A percentile compares a stretch with the other conserved stretches of the same genome.
Conservation (phyloP, 2,113 vertebrate genomes). For the Anoura caudifer region DNA sequence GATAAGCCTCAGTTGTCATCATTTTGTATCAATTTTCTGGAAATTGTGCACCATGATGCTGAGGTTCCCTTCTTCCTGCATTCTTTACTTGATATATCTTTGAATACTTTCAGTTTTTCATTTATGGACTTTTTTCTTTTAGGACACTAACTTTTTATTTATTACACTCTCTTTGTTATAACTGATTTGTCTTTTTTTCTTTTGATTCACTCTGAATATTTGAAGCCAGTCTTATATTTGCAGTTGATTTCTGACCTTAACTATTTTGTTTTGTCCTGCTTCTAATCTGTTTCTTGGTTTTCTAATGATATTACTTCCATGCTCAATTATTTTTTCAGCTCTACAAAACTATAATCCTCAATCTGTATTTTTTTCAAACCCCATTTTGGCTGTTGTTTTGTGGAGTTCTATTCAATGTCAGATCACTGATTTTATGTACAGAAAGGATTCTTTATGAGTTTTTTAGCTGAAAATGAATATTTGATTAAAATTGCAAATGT, state of each 20-base stretch:
- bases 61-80: neutral
- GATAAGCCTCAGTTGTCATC: neutral
- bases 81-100: neutral
- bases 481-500: neutral
- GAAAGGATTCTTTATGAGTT: neutral
- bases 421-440: neutral
- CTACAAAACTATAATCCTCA: neutral
- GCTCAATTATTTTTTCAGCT: neutral
- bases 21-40: neutral
- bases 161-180: neutral
- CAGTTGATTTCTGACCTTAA: neutral
- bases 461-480: constrained; percentile 12
- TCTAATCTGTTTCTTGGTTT: neutral
- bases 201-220: neutral
- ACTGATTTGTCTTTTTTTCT: neutral
- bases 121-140: neutral
- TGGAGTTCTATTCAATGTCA: neutral
- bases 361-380: neutral
- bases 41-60: neutral
- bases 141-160: neutral
- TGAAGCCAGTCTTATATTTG: neutral
- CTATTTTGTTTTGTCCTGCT: neutral
- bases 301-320: neutral
- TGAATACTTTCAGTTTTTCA: neutral
- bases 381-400: neutral